Evolutionary conservation across 1,140 invertebrate species (phyloP).

Genomic region (Lepidotrigona ventralis): DNA sequence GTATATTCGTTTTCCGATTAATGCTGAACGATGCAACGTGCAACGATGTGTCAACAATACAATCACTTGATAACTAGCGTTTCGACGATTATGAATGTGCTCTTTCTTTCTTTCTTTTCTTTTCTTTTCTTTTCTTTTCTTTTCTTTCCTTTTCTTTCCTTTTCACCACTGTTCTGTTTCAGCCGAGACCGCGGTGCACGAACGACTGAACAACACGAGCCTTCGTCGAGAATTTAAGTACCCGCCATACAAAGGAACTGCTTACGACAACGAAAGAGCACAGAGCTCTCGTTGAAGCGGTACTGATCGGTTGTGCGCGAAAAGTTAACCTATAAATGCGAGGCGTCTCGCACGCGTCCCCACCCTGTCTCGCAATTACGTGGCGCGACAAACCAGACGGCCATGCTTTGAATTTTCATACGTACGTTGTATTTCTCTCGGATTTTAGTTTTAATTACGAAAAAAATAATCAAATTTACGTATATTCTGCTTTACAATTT

Average conservation of each 20-base stretch:
- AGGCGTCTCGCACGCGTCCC: constrained; percentile 48
- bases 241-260: constrained; percentile 27
- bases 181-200: neutral
- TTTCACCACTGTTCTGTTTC: neutral
- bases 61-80: neutral
- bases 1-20: neutral
- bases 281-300: constrained; percentile 37
- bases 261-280: constrained; percentile 6
- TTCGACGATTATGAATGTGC: neutral
- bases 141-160: neutral
- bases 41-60: constrained; percentile 5
- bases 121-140: too few relatives aligned
- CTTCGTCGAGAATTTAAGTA: constrained; percentile 15
- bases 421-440: neutral
- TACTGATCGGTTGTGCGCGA: constrained; percentile 49
- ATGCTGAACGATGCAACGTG: neutral
- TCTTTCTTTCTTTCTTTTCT: too few relatives aligned
- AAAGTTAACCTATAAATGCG: constrained; percentile 52
- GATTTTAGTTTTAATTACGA: neutral
- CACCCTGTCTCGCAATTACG: constrained; percentile 56
- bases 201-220: neutral
- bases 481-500: too few relatives aligned
- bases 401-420: constrained; percentile 32
- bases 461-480: neutral
- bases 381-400: constrained; percentile 39